Evolutionary conservation across 2,113 vertebrate species (phyloP), one percentile per base, ranked within the genome.

Genomic region (Caloenas nicobarica): DNA sequence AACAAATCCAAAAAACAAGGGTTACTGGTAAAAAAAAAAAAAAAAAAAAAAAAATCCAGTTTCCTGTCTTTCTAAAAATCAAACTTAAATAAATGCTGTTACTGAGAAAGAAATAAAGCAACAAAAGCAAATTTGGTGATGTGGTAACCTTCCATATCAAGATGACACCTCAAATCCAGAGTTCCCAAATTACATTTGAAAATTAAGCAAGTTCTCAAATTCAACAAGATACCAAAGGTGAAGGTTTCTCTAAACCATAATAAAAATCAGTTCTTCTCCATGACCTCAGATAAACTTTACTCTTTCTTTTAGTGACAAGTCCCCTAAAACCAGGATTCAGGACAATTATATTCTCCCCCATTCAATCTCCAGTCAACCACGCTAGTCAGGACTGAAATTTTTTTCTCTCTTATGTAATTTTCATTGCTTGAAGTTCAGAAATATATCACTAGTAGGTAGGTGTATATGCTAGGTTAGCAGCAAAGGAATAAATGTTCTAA

Each of bases 221-320:
- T 89, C 72, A 88, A 50, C 34, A 88, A 90, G 73, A 56, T 58
- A 76, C 21, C n/a, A 97, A 95, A 97, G 76, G 66, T 90, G 86
- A 96, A 84, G 76, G 18, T 61, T 93, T 97, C 79, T 95, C 42
- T 64, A 91, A 98, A 86, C 66, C 66, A 60, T 87, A 96, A 97
- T 88, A 74, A 97, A 94, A 97, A 92, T 60, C 88, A 89, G 34
- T 88, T 84, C 54, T 93, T 31, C 86, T 84, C 54, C 93, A 66
- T 97, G 93, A 96, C 71, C 82, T 94, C 40, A 94, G 93, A 94
- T 93, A 95, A 89, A 77, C 42, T 74, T 78, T 34, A 69, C 25
- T 93, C 54, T 91, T 94, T 50, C 33, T 89, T 91, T 91, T 62
- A 72, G 13, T 66, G 18, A 74, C 42, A 89, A 91, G 58, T 31